Evolutionary conservation across 2,888 invertebrate species (phyloP), one percentile per base, ranked within the genome.

Genomic region (Seladonia tumulorum): DNA sequence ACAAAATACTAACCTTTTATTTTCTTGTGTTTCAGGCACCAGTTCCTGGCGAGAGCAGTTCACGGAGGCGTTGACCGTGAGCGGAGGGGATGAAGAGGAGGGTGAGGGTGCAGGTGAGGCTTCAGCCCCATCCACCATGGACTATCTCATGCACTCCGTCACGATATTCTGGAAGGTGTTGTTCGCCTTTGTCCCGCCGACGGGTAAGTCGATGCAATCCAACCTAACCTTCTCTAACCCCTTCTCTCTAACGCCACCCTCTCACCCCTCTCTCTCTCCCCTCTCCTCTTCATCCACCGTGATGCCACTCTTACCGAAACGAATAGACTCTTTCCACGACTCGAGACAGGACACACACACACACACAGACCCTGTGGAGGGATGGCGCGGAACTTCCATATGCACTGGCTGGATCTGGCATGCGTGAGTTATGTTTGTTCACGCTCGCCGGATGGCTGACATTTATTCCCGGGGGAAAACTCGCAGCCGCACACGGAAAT

Each of bases 1-100:
- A 0, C 10, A 1, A 12, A 16, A 12, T 1, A 14, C 14, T 1
- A n/a, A 42, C 5, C n/a, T 66, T 35, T n/a, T n/a, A 42, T 22
- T 66, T 35, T 66, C 4, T 8, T 12, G 35, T 29, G 14, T 68
- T 79, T 60, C 91, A 95, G 95, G 99, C 85, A 99, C 99, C 29
- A 99, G 99, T n/a, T 99, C 99, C 0, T 99, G 99, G 99, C 98
- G 98, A 95, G 99, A 99, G 94, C 99, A 99, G 95, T 99, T 99
- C 95, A 96, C 98, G 93, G 99, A 99, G 95, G 99, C 99, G 63
- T 96, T 99, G 89, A 99, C 99, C 70, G 99, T 99, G 77, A 98
- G 97, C 93, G 97, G 98, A 93, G 99, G 99, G 97, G 96, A 96
- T 88, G 96, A 96, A 82, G 96, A 96, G 60, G 96, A 95, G 76